Percentiles rank a stretch among this genome's conserved stretches.
phyloP scores from a whole-genome alignment of 2,113 vertebrate species.

The Ictalurus punctatus region DNA sequence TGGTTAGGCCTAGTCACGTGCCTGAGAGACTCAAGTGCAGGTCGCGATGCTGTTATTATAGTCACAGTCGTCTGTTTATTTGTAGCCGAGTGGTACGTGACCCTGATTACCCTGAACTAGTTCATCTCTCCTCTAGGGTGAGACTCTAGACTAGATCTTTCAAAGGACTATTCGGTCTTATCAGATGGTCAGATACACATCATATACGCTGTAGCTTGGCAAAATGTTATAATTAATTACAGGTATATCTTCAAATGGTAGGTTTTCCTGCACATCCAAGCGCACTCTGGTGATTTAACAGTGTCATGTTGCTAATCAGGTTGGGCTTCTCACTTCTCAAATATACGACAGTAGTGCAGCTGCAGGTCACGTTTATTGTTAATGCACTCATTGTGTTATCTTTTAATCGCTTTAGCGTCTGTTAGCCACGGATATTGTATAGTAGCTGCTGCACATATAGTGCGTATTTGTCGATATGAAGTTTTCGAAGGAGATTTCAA shows the following conservation, averaged over 20 bases:
- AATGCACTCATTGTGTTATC: not conserved
- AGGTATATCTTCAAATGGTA: not conserved
- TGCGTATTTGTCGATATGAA: not conserved
- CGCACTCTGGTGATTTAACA: not conserved
- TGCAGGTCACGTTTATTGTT: not conserved
- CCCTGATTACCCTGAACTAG: conserved; percentile 17
- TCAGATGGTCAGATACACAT: not conserved
- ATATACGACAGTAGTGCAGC: not conserved
- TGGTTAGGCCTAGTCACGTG: not conserved
- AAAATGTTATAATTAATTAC: not conserved
- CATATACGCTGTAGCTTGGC: not conserved
- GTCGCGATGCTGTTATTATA: not conserved
- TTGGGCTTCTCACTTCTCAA: not conserved
- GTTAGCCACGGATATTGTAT: not conserved
- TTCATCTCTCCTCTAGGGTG: not conserved
- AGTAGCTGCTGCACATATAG: not conserved
- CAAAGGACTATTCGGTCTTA: not conserved
- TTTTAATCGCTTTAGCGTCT: not conserved
- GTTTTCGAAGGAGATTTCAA: not conserved
- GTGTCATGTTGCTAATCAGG: not conserved
- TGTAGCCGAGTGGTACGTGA: not conserved
- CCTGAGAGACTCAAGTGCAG: not conserved
- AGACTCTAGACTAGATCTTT: not conserved
- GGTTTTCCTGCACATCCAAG: not conserved
- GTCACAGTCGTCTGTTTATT: not conserved